Evolutionary conservation across 2,888 invertebrate genomes (phyloP).

Genomic region (Drosophila colorata): DNA sequence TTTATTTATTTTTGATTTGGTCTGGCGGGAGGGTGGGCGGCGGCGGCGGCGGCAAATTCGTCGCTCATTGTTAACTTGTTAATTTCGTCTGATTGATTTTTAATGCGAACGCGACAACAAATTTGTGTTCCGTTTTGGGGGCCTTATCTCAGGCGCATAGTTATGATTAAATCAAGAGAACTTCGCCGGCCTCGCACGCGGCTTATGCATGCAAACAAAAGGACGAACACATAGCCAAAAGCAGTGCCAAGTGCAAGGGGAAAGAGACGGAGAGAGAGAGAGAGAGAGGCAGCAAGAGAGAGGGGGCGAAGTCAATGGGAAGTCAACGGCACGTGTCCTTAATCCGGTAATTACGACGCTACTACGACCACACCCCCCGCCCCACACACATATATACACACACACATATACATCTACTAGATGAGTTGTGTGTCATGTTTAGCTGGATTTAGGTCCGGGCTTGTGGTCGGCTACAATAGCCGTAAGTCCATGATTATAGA

Average conservation of each 20-base stretch:
- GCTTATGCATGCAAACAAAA: slow-evolving; percentile 67
- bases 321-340: slow-evolving; percentile 78
- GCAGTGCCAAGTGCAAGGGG: slow-evolving; percentile 59
- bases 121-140: slow-evolving; percentile 46
- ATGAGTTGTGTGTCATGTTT: slow-evolving; percentile 21
- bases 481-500: slow-evolving; percentile 47
- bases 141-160: slow-evolving; percentile 57
- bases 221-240: slow-evolving; percentile 19
- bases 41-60: slow-evolving; percentile 12
- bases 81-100: slow-evolving; percentile 83
- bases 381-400: background rate
- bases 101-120: slow-evolving; percentile 67
- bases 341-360: slow-evolving; percentile 76
- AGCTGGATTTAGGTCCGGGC: slow-evolving; percentile 22
- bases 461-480: slow-evolving; percentile 57
- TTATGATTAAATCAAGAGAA: slow-evolving; percentile 75
- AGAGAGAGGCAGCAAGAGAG: background rate
- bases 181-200: slow-evolving; percentile 65
- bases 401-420: background rate
- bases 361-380: slow-evolving; percentile 21
- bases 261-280: slow-evolving; percentile 6
- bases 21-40: background rate
- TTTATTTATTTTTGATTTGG: background rate
- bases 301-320: slow-evolving; percentile 71
- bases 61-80: slow-evolving; percentile 78